Percentiles rank a stretch among this genome's conserved stretches.
Evolutionary conservation across 2,797 vertebrate species (phyloP).

Genomic region (Sarcophilus harrisii): DNA sequence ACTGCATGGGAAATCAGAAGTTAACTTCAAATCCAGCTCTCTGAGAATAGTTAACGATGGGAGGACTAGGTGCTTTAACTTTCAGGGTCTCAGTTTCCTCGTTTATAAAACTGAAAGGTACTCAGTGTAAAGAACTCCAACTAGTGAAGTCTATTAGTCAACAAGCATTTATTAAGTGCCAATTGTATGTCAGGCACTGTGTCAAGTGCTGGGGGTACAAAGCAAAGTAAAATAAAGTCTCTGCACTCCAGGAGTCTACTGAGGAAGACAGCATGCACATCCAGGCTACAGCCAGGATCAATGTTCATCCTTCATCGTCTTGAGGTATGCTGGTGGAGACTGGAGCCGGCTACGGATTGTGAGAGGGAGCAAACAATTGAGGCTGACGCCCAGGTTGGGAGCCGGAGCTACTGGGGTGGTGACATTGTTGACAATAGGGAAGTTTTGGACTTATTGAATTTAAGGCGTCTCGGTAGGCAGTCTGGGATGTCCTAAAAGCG

Average conservation of each 20-base stretch:
- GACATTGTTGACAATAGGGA: not conserved
- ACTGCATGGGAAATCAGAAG: not conserved
- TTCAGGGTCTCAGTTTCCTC: not conserved
- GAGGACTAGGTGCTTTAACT: not conserved
- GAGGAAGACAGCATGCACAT: not conserved
- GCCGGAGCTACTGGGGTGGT: not conserved
- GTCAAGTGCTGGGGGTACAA: not conserved
- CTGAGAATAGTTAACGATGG: not conserved
- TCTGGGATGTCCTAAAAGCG: not conserved
- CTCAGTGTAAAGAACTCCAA: not conserved
- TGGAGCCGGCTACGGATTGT: not conserved
- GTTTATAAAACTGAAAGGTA: not conserved
- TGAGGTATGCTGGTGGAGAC: not conserved
- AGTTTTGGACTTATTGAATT: not conserved
- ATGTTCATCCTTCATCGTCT: not conserved
- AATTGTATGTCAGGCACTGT: not conserved
- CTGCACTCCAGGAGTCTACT: not conserved
- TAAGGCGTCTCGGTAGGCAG: not conserved
- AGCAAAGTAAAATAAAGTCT: not conserved
- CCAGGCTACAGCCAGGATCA: not conserved
- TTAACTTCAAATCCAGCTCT: not conserved
- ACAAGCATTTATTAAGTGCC: not conserved
- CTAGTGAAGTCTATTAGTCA: not conserved
- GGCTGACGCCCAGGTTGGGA: not conserved
- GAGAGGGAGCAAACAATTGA: not conserved